Evolutionary conservation across 1,140 invertebrate species (phyloP).

Genomic region (Cydia strobilella): DNA sequence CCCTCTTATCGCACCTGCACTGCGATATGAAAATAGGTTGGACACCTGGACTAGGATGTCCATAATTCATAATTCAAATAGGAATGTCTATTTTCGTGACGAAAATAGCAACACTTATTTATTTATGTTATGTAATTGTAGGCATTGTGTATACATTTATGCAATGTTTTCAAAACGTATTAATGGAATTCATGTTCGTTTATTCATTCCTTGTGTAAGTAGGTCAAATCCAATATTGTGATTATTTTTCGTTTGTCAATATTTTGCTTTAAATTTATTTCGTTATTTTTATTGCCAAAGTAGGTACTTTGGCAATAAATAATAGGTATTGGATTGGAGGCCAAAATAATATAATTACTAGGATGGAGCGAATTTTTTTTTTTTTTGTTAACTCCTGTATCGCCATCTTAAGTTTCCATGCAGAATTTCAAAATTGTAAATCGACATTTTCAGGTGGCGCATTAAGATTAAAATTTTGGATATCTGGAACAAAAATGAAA

Average conservation of each 20-base stretch:
- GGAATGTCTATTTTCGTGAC: neutral
- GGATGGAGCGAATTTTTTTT: too few relatives aligned
- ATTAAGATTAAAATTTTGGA: too few relatives aligned
- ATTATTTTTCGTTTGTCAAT: neutral
- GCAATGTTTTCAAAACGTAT: neutral
- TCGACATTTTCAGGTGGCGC: too few relatives aligned
- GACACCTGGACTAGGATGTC: constrained; percentile 2
- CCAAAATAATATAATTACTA: too few relatives aligned
- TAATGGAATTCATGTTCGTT: neutral
- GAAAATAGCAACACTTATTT: neutral
- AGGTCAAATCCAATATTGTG: neutral
- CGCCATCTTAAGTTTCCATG: too few relatives aligned
- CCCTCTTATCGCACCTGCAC: constrained; percentile 9
- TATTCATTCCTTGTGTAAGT: neutral
- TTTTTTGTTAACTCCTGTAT: too few relatives aligned
- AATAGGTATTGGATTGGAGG: too few relatives aligned
- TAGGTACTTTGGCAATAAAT: too few relatives aligned
- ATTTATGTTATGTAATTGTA: neutral
- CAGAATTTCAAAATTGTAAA: too few relatives aligned
- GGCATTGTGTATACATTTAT: neutral
- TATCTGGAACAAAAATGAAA: too few relatives aligned
- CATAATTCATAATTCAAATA: neutral
- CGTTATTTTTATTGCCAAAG: too few relatives aligned
- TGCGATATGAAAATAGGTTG: constrained; percentile 13
- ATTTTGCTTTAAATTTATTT: too few relatives aligned